Percentiles rank a stretch among this genome's conserved stretches.
These are phyloP conservation scores for Trisateles emortualis DNA, from an alignment of 2,888 invertebrate species.

Conservation along the genomic window DNA sequence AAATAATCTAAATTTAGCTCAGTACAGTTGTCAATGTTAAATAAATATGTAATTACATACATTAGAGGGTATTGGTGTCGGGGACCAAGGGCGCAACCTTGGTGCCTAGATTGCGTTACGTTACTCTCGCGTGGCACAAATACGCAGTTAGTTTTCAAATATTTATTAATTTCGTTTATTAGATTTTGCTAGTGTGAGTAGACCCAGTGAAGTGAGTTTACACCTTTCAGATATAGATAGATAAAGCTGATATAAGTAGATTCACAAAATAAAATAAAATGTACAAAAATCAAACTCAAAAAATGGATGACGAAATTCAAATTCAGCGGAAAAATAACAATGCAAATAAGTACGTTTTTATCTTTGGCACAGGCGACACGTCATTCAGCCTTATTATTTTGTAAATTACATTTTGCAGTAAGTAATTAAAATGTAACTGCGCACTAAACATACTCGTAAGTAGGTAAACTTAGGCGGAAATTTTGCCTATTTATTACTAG, in stretches of 20 bases:
- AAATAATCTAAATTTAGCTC: slow-evolving; percentile 40
- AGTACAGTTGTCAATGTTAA: slow-evolving; percentile 31
- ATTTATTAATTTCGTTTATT: too few relatives aligned
- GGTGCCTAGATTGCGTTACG: slow-evolving; percentile 55
- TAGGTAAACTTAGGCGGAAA: slow-evolving; percentile 29
- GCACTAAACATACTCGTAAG: slow-evolving; percentile 17
- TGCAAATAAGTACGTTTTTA: slow-evolving; percentile 1
- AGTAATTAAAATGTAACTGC: slow-evolving; percentile 18
- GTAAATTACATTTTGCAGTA: slow-evolving; percentile 19
- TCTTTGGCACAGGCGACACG: slow-evolving; percentile 3
- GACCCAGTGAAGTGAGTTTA: too few relatives aligned
- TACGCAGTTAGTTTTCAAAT: slow-evolving; percentile 28
- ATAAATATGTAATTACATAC: slow-evolving; percentile 68
- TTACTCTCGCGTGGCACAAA: slow-evolving; percentile 22
- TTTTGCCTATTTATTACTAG: slow-evolving; percentile 45
- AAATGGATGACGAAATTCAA: too few relatives aligned
- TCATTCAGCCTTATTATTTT: slow-evolving; percentile 23
- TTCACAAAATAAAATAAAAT: too few relatives aligned
- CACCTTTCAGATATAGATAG: not conserved
- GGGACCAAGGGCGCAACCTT: slow-evolving; percentile 63
- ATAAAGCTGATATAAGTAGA: too few relatives aligned
- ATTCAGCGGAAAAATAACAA: not conserved
- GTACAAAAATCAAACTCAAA: too few relatives aligned
- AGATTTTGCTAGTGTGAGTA: too few relatives aligned
- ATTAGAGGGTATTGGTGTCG: slow-evolving; percentile 53